These are phyloP conservation scores for Limnephilus rhombicus DNA, from an alignment of 2,888 invertebrate species.

Conservation along the genomic window DNA sequence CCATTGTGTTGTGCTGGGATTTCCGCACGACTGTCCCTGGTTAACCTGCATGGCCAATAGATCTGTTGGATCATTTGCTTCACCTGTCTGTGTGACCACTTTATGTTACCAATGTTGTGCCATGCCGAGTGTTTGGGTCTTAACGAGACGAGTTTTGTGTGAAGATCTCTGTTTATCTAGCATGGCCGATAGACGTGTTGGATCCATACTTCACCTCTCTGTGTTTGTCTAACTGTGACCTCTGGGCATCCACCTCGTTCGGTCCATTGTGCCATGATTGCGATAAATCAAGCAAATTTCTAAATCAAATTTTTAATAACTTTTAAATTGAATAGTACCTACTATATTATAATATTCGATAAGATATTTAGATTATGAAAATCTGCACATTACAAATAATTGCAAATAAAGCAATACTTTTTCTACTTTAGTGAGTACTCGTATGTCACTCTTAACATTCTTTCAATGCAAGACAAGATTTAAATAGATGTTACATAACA, in stretches of 20 bases:
- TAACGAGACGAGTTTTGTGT: slow-evolving; percentile 4
- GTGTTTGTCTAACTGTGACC: slow-evolving; percentile 60
- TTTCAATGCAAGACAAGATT: slow-evolving; percentile 62
- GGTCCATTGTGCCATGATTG: slow-evolving; percentile 64
- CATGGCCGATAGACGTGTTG: slow-evolving; percentile 60
- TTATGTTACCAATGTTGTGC: slow-evolving; percentile 17
- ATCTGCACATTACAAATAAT: slow-evolving; percentile 67
- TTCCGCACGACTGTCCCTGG: neutral
- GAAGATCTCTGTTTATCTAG: slow-evolving; percentile 60
- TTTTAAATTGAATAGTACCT: slow-evolving; percentile 65
- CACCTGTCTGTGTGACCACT: neutral
- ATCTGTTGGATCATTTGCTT: neutral
- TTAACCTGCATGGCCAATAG: neutral
- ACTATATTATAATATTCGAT: slow-evolving; percentile 63
- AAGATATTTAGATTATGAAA: slow-evolving; percentile 65
- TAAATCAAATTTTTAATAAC: slow-evolving; percentile 65
- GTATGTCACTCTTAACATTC: slow-evolving; percentile 60
- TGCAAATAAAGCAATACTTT: slow-evolving; percentile 67
- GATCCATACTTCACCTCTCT: slow-evolving; percentile 61
- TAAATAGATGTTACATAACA: slow-evolving; percentile 54
- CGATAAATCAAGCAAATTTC: slow-evolving; percentile 64
- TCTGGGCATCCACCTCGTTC: slow-evolving; percentile 57
- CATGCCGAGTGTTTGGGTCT: slow-evolving; percentile 15
- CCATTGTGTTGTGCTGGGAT: neutral
- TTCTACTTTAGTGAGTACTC: slow-evolving; percentile 66